Evolutionary conservation across 2,888 invertebrate genomes (phyloP).

Genomic region (Callosobruchus maculatus): DNA sequence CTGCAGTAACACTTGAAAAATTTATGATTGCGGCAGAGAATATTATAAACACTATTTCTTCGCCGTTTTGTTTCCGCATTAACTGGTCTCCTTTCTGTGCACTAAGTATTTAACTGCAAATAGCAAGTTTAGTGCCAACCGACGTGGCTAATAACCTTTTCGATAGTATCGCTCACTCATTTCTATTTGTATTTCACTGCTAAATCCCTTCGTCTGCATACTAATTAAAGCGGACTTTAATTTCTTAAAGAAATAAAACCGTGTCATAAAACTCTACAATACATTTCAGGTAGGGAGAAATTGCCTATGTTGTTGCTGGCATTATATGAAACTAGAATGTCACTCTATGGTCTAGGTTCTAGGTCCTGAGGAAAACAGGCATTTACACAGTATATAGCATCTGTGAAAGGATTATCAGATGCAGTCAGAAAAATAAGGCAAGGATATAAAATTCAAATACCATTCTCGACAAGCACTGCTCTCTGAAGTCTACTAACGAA

Average conservation of each 20-base stretch:
- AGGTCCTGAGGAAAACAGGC: too few species aligned
- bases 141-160: neutral
- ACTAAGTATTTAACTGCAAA: neutral
- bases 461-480: too few species aligned
- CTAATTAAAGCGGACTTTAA: neutral
- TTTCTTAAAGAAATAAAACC: neutral
- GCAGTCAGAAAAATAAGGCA: too few species aligned
- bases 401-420: too few species aligned
- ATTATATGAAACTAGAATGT: too few species aligned
- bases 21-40: neutral
- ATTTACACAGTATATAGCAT: too few species aligned
- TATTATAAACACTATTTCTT: neutral
- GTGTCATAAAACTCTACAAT: neutral
- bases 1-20: neutral
- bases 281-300: too few species aligned
- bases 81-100: neutral
- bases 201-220: neutral
- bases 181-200: neutral
- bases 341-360: too few species aligned
- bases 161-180: neutral
- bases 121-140: neutral
- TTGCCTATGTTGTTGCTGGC: too few species aligned
- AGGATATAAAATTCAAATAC: too few species aligned
- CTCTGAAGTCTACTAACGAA: too few species aligned
- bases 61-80: neutral